A percentile compares a stretch with the other conserved stretches of the same genome.
These are phyloP conservation scores for Drosophila heteroneura DNA, from an alignment of 2,888 invertebrate species.

Conservation along the genomic window DNA sequence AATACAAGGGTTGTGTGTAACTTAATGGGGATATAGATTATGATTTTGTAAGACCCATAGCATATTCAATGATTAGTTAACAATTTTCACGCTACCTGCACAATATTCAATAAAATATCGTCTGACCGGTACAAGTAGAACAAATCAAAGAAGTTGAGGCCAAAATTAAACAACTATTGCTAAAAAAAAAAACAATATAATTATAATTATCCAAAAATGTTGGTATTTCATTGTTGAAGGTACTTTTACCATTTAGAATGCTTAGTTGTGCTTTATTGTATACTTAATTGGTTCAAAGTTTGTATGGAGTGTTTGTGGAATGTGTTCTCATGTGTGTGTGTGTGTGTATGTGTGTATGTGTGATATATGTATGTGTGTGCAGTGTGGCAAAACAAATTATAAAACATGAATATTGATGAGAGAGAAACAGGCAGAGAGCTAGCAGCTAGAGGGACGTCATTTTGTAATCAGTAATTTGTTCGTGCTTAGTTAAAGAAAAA, in stretches of 20 bases:
- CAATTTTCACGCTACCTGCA: slow-evolving; percentile 27
- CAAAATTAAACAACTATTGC: slow-evolving; percentile 11
- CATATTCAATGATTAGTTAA: slow-evolving; percentile 25
- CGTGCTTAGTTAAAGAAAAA: background rate
- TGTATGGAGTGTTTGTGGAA: slow-evolving; percentile 1
- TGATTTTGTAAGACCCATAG: slow-evolving; percentile 13
- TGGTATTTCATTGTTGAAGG: slow-evolving; percentile 41
- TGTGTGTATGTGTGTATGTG: slow-evolving; percentile 1
- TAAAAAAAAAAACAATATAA: slow-evolving; percentile 1
- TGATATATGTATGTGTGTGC: background rate
- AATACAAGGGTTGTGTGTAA: slow-evolving; percentile 20
- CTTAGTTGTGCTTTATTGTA: slow-evolving; percentile 55
- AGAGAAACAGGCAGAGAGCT: background rate
- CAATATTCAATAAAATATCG: slow-evolving; percentile 81
- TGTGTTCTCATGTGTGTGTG: background rate
- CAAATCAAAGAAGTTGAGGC: slow-evolving; percentile 1
- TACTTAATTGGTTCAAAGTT: slow-evolving; percentile 75
- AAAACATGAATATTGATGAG: background rate
- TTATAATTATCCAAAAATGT: background rate
- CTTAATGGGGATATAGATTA: background rate
- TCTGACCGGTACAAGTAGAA: slow-evolving; percentile 27
- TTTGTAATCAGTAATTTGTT: background rate
- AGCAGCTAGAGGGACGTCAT: background rate
- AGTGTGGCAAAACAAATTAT: background rate
- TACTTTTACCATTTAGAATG: slow-evolving; percentile 72